Evolutionary conservation across 2,888 invertebrate genomes (phyloP).

Genomic region (Leptogaster cylindrica): DNA sequence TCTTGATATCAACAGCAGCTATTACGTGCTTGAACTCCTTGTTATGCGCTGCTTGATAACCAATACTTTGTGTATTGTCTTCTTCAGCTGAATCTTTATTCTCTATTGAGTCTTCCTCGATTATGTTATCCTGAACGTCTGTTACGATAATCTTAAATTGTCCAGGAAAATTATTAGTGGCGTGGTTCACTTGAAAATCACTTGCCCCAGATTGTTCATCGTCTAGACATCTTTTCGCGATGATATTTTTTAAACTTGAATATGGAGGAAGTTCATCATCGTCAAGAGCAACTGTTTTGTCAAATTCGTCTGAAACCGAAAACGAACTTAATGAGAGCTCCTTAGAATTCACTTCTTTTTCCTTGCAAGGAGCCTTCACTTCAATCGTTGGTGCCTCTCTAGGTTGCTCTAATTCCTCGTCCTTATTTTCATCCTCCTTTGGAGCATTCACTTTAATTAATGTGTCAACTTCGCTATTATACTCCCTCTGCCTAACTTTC

Average conservation of each 20-base stretch:
- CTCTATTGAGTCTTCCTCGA: slow-evolving; percentile 59
- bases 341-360: slow-evolving; percentile 49
- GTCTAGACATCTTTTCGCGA: too few species aligned
- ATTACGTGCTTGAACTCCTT: neutral
- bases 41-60: neutral
- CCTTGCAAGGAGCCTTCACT: slow-evolving; percentile 55
- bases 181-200: slow-evolving; percentile 63
- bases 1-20: neutral
- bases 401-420: slow-evolving; percentile 44
- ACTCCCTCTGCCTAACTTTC: slow-evolving; percentile 55
- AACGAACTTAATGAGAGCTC: slow-evolving; percentile 57
- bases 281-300: slow-evolving; percentile 53
- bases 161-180: slow-evolving; percentile 42
- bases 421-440: neutral
- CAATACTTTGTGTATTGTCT: slow-evolving; percentile 12
- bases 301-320: slow-evolving; percentile 63
- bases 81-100: slow-evolving; percentile 35
- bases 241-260: too few species aligned
- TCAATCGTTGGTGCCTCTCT: slow-evolving; percentile 57
- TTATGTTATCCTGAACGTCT: slow-evolving; percentile 59
- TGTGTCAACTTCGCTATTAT: slow-evolving; percentile 48
- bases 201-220: slow-evolving; percentile 47
- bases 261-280: slow-evolving; percentile 55
- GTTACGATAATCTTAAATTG: slow-evolving; percentile 60
- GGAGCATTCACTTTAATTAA: slow-evolving; percentile 12